Evolutionary conservation across 1,140 invertebrate genomes (phyloP).

Genomic region (Bombus difficillimus): DNA sequence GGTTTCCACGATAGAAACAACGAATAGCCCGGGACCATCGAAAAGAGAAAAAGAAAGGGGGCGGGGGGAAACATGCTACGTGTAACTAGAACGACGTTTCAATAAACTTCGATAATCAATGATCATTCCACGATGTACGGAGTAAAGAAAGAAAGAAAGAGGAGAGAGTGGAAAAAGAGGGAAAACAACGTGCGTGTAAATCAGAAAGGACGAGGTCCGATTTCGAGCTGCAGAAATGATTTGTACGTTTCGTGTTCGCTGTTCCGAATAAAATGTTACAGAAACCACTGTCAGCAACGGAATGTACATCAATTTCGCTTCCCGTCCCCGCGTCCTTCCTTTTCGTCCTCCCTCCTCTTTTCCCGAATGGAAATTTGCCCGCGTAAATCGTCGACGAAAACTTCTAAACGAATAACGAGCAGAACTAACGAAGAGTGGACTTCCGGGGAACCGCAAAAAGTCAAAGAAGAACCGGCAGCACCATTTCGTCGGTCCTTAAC

Average conservation of each 20-base stretch:
- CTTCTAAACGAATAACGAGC: conserved; percentile 39
- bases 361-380: not conserved
- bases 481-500: conserved; percentile 22
- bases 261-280: conserved; percentile 44
- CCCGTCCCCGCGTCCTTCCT: not conserved
- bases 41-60: not conserved
- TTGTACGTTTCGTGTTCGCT: conserved; percentile 19
- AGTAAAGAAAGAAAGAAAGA: not conserved
- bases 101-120: conserved; percentile 40
- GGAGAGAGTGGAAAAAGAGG: not conserved
- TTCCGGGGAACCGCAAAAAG: conserved; percentile 3
- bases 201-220: conserved; percentile 23
- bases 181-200: conserved; percentile 14
- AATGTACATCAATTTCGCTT: conserved; percentile 43
- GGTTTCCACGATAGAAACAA: not conserved
- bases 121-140: not conserved
- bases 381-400: conserved; percentile 17
- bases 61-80: not conserved
- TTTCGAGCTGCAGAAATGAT: conserved; percentile 30
- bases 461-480: not conserved
- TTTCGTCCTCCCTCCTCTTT: not conserved
- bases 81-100: conserved; percentile 7
- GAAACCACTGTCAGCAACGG: conserved; percentile 37
- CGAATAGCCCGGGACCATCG: not conserved
- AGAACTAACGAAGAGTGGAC: conserved; percentile 29